Evolutionary conservation across 2,797 vertebrate genomes (phyloP).

Genomic region (Coranthus polyacanthus): DNA sequence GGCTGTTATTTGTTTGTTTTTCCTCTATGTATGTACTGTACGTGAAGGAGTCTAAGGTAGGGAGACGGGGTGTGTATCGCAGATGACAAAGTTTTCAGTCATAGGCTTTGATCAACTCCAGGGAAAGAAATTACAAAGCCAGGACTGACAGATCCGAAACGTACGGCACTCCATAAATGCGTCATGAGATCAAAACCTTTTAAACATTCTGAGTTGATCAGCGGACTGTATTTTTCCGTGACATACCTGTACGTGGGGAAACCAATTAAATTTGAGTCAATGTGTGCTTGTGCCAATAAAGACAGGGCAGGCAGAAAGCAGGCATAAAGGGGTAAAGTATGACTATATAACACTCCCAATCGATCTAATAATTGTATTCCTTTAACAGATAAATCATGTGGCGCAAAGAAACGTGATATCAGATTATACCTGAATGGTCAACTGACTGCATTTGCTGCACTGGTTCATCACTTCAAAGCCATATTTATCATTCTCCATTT

Average conservation of each 20-base stretch:
- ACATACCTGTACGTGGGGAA: neutral
- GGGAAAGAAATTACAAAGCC: neutral
- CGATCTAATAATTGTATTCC: neutral
- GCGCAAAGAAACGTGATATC: neutral
- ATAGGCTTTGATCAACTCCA: constrained; percentile 25
- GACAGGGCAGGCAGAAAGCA: neutral
- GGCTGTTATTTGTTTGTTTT: constrained; percentile 43
- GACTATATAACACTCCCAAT: too few relatives aligned
- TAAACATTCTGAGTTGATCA: constrained; percentile 3
- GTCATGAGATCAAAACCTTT: neutral
- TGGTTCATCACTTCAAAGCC: constrained; percentile 21
- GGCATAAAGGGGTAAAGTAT: too few relatives aligned
- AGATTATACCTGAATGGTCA: neutral
- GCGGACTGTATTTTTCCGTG: neutral
- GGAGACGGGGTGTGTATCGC: neutral
- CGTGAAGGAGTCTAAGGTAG: constrained; percentile 6
- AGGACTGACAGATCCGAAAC: constrained; percentile 4
- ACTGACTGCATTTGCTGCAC: constrained; percentile 1
- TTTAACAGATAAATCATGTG: constrained; percentile 6
- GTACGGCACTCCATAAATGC: neutral
- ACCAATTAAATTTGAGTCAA: neutral
- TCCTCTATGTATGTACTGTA: neutral
- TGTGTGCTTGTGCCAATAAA: neutral
- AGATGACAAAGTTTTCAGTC: constrained; percentile 19
- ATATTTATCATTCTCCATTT: constrained; percentile 2